phyloP scores from a whole-genome alignment of 2,113 vertebrate genomes.

The Entosphenus tridentatus region DNA sequence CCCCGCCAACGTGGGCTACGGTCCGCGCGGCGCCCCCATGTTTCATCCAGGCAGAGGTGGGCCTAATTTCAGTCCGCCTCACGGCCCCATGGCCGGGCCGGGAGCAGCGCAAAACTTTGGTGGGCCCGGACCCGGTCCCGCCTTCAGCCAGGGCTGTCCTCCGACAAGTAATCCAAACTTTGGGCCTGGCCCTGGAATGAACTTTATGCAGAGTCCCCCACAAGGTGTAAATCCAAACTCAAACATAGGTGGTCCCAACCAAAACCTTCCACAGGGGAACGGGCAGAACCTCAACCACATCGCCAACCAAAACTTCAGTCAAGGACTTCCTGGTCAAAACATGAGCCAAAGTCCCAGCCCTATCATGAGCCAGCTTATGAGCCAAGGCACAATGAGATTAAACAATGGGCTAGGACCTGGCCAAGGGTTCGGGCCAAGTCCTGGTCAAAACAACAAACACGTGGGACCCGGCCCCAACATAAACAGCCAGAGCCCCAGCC shows the following conservation, averaged over 20 bases:
- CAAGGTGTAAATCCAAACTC: background rate
- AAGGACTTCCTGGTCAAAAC: background rate
- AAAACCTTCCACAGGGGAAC: background rate
- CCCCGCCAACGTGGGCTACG: slow-evolving; percentile 22
- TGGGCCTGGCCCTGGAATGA: slow-evolving; percentile 17
- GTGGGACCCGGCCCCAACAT: slow-evolving; percentile 27
- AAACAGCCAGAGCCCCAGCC: slow-evolving; percentile 32
- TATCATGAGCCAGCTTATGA: background rate
- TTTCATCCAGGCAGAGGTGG: slow-evolving; percentile 24
- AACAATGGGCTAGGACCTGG: slow-evolving; percentile 31
- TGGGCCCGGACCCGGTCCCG: background rate
- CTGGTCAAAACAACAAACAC: slow-evolving; percentile 9
- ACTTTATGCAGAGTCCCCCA: background rate
- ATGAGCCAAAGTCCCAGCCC: slow-evolving; percentile 6
- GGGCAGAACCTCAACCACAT: background rate
- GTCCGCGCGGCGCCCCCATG: slow-evolving; percentile 20
- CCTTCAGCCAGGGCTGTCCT: slow-evolving; percentile 5
- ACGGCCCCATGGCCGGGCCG: slow-evolving; percentile 27
- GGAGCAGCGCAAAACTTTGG: background rate
- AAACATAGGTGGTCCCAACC: background rate
- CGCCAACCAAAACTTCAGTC: background rate
- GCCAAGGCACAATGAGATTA: slow-evolving; percentile 2
- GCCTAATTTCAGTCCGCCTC: slow-evolving; percentile 14
- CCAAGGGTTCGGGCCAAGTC: slow-evolving; percentile 30
- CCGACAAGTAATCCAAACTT: background rate